phyloP scores from a whole-genome alignment of 2,113 vertebrate genomes.

The Mormyrus iriodes region DNA sequence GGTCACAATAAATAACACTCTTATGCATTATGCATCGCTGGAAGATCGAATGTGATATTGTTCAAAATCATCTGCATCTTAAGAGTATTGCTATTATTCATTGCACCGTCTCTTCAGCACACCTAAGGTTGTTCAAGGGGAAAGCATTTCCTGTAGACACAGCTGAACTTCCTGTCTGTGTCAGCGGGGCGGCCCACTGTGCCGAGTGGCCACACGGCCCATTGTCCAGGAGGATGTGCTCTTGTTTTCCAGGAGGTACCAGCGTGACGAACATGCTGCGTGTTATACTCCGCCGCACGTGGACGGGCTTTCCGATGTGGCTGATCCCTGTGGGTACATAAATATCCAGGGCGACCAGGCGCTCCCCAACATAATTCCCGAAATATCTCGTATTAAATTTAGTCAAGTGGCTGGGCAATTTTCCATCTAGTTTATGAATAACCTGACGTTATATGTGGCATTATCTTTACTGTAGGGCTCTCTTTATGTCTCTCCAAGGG shows the following conservation, averaged over 20 bases:
- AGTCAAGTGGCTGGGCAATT: background rate
- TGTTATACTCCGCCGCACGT: conserved; percentile 57
- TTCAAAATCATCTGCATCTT: background rate
- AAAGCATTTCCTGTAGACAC: background rate
- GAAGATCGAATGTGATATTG: background rate
- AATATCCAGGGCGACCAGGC: conserved; percentile 53
- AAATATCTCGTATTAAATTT: conserved; percentile 52
- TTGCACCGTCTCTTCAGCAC: background rate
- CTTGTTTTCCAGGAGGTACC: conserved; percentile 51
- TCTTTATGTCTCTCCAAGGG: conserved; percentile 53
- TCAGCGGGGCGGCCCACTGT: background rate
- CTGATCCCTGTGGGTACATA: conserved; percentile 66
- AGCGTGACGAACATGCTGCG: conserved; percentile 56
- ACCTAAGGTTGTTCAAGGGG: background rate
- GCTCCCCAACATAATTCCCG: conserved; percentile 67
- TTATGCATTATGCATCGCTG: background rate
- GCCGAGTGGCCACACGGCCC: conserved; percentile 30
- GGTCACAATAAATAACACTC: background rate
- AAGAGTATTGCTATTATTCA: background rate
- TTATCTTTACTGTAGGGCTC: background rate
- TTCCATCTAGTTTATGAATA: background rate
- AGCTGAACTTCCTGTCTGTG: background rate
- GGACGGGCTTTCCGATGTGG: conserved; percentile 58
- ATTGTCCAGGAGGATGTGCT: conserved; percentile 63
- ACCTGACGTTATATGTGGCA: background rate